Base-by-base conservation (phyloP, 2,888 invertebrate species). In the Elysia crispata region DNA sequence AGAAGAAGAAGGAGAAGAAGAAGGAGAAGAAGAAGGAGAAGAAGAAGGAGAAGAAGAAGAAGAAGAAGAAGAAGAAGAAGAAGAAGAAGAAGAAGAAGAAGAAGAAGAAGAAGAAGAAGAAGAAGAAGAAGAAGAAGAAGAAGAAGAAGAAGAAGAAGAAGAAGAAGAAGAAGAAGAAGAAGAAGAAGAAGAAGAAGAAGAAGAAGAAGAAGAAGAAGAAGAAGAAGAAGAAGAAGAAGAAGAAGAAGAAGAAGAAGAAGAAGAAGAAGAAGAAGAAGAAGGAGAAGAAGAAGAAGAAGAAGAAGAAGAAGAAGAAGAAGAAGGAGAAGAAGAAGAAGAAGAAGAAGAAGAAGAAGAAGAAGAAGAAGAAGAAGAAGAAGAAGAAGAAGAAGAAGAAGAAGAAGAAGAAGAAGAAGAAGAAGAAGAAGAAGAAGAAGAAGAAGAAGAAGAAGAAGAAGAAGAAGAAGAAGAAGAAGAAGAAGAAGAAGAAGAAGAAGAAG, bases 271-370 rank as follows among this genome's bases (percentile, higher is more conserved):
- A 23, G 33, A 72, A 72, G 8, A 64, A 74, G 6, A 33, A 23
- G 15, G 30, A 25, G 23, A 50, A 30, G 20, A 31, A 50, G 31
- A 74, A 41, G 60, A 13, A 15, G 30, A 8, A n/a, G 13, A 69
- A 76, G 33, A 31, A 76, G 1, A 66, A 50, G 64, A 50, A 28
- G 54, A 70, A 20, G 60, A 31, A 50, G 50, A 62, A 66, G 31
- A 73, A 81, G 57, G 30, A 30, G 57, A 23, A 30, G 25, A 33
- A 50, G 23, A 57, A 66, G 33, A 75, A 60, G 25, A 33, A 60
- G n/a, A 20, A 64, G 30, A 50, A 41, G 73, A 28, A 33, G 49
- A 33, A 62, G 50, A 66, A 60, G 15, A 28, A 67, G n/a, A 30
- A 18, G 49, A 20, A 0, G 30, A 30, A 30, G 31, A 50, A 67